Conservation (phyloP, 2,888 invertebrate genomes). For the Diaphora mendica region DNA sequence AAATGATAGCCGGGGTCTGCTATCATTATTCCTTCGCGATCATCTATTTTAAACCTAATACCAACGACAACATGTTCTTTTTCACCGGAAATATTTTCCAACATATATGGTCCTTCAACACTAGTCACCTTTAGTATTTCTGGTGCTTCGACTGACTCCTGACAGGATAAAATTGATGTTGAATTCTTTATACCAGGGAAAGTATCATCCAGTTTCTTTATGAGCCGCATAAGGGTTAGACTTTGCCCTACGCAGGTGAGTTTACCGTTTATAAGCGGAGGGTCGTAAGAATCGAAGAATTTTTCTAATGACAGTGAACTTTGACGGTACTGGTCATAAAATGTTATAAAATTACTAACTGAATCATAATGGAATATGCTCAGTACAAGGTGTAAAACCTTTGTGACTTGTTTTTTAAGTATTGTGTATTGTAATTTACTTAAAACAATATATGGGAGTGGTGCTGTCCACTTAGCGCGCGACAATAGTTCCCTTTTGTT, state of each 20-base stretch:
- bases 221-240: constrained; percentile 89
- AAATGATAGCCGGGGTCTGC: constrained; percentile 97
- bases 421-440: constrained; percentile 89
- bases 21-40: constrained; percentile 91
- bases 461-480: constrained; percentile 84
- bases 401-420: constrained; percentile 86
- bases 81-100: constrained; percentile 87
- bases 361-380: constrained; percentile 95
- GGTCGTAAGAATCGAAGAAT: constrained; percentile 91
- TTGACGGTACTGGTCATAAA: constrained; percentile 85
- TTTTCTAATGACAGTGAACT: constrained; percentile 79
- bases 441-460: constrained; percentile 47
- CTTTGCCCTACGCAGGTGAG: constrained; percentile 95
- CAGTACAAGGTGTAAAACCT: constrained; percentile 91
- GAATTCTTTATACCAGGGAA: constrained; percentile 89
- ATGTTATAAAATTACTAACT: constrained; percentile 91
- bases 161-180: constrained; percentile 91
- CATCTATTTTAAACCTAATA: constrained; percentile 89
- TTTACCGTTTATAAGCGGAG: constrained; percentile 91
- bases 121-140: constrained; percentile 83
- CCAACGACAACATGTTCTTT: constrained; percentile 96
- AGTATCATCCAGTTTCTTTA: constrained; percentile 86
- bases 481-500: constrained; percentile 88
- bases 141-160: constrained; percentile 89
- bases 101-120: constrained; percentile 83